Conservation (phyloP, 2,888 invertebrate species). For the Amphimallon solstitiale region DNA sequence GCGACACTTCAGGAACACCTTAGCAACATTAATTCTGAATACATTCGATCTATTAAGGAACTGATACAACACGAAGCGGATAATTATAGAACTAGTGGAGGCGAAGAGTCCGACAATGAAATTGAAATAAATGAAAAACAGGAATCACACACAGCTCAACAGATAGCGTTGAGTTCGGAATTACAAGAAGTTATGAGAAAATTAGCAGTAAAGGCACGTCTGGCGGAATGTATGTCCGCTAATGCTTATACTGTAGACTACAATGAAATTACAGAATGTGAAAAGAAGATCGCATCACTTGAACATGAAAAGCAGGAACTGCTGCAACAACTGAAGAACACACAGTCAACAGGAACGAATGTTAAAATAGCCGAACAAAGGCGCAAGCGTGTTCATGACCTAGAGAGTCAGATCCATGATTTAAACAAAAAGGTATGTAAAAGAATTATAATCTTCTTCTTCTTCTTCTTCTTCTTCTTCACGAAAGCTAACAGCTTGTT, state of each 20-base stretch:
- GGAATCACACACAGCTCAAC: conserved; percentile 75
- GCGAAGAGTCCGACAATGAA: conserved; percentile 40
- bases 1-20: conserved; percentile 65
- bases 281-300: conserved; percentile 73
- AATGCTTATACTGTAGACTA: conserved; percentile 66
- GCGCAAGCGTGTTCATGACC: conserved; percentile 77
- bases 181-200: conserved; percentile 77
- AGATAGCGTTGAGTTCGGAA: conserved; percentile 74
- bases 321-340: conserved; percentile 71
- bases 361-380: conserved; percentile 77
- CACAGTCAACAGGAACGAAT: conserved; percentile 47
- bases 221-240: conserved; percentile 73
- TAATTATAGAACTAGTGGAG: conserved; percentile 3
- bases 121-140: conserved; percentile 69
- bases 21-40: conserved; percentile 67
- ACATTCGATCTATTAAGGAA: conserved; percentile 68
- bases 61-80: conserved; percentile 54
- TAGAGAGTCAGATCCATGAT: conserved; percentile 80
- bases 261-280: conserved; percentile 69
- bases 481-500: no score
- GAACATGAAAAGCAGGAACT: conserved; percentile 82
- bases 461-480: no score
- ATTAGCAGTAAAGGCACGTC: conserved; percentile 72
- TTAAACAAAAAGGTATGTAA: conserved; percentile 72
- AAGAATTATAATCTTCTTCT: no score